Percentiles rank a stretch among this genome's conserved stretches.
These are phyloP conservation scores for Xenopus tropicalis DNA, from an alignment of 2,113 vertebrate species.

Conservation along the genomic window DNA sequence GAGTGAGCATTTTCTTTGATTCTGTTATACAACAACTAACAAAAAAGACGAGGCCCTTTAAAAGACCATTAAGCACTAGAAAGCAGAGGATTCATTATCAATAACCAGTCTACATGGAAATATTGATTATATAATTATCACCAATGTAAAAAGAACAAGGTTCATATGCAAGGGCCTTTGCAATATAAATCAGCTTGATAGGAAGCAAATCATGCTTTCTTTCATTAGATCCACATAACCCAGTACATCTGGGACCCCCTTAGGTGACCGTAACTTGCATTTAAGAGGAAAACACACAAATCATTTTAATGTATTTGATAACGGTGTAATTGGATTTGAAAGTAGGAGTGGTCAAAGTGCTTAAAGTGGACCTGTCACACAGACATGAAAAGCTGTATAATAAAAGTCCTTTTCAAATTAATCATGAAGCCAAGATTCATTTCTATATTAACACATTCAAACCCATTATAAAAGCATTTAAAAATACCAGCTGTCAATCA, in stretches of 20 bases:
- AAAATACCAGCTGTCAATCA: no score
- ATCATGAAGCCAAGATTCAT: no score
- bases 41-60: no score
- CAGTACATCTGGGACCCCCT: not conserved
- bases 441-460: no score
- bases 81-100: not conserved
- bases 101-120: conserved; percentile 5
- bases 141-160: not conserved
- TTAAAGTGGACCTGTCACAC: no score
- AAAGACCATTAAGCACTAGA: not conserved
- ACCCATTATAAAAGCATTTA: no score
- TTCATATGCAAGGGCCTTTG: not conserved
- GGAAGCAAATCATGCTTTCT: not conserved
- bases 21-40: no score
- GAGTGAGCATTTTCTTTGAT: no score
- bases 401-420: no score
- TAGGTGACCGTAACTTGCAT: not conserved
- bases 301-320: not conserved
- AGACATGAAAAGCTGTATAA: no score
- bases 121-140: conserved; percentile 22
- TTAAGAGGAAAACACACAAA: not conserved
- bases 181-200: conserved; percentile 18
- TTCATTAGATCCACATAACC: not conserved
- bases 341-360: no score
- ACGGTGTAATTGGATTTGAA: not conserved